Percentiles rank a stretch among this genome's conserved stretches.
phyloP scores from a whole-genome alignment of 2,113 vertebrate genomes.

The Menura novaehollandiae region DNA sequence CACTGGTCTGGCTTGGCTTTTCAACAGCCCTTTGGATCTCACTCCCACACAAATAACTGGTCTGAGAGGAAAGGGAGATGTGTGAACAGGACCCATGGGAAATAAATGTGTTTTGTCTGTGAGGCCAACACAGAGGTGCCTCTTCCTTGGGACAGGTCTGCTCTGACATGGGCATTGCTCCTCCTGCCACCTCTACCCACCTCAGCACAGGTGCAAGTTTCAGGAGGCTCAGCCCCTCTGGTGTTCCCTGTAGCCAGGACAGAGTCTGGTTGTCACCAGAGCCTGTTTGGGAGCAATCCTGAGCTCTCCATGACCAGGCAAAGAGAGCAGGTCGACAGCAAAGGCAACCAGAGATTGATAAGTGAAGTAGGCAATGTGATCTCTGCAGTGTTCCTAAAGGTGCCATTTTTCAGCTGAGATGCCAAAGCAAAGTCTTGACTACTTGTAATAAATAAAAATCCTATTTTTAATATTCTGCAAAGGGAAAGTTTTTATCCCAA shows the following conservation, averaged over 20 bases:
- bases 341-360: neutral
- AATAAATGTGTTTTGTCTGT: fast-evolving
- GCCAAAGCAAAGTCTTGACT: conserved; percentile 9
- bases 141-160: neutral
- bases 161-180: fast-evolving
- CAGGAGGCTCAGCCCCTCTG: neutral
- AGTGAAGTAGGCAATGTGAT: neutral
- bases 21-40: neutral
- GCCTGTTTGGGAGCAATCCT: neutral
- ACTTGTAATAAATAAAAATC: conserved; percentile 30
- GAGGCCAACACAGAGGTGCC: neutral
- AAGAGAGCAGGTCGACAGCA: neutral
- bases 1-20: fast-evolving
- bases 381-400: neutral
- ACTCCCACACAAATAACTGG: neutral
- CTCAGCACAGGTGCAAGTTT: neutral
- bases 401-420: conserved; percentile 14
- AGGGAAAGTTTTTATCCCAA: conserved; percentile 19
- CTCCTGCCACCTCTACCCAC: neutral
- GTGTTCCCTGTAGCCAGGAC: fast-evolving
- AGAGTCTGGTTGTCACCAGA: neutral
- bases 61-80: neutral
- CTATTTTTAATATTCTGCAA: conserved; percentile 7
- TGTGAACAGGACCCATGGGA: neutral
- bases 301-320: neutral